Evolutionary conservation across 2,888 invertebrate genomes (phyloP), one percentile per base, ranked within the genome.

Genomic region (Melangyna quadrimaculata): DNA sequence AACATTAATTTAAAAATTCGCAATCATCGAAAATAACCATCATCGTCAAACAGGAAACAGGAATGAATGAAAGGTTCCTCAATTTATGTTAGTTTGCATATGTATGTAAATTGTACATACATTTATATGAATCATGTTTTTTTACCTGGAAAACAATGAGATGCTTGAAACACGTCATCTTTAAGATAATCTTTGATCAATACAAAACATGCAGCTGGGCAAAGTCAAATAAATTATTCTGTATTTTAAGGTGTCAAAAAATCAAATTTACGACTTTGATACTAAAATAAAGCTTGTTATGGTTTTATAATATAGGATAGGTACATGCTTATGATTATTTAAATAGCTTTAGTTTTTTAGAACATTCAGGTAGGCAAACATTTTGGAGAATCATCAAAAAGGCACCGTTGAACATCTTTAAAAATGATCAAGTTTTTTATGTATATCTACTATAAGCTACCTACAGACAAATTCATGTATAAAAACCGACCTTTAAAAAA

Each of bases 31-130:
- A n/a, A n/a, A n/a, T n/a, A n/a, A n/a, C n/a, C n/a, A n/a, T n/a
- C n/a, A n/a, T n/a, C n/a, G n/a, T n/a, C 19, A 65, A 45, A 65
- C 6, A 7, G 63, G 27, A 45, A 43, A 14, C 61, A 37, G 40
- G 19, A 27, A 27, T 27, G 12, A 12, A 19, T 40, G 14, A 63
- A 29, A 17, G 19, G 29, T 45, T 29, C 45, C 17, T 45, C 6
- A 43, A 12, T 63, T 63, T 63, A 65, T 65, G 65, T 22, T 48
- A 22, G 48, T 67, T 32, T 48, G 27, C 63, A 61, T 27, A 29
- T 19, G 12, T n/a, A n/a, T n/a, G n/a, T n/a, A n/a, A n/a, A n/a
- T n/a, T 12, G 3, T 48, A 45, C 1, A 2, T 19, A 22, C 9
- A 12, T 24, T 45, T 19, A 19, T 24, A n/a, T 35, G 51, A 51